These are phyloP conservation scores for Muscicapa comitata DNA, from an alignment of 2,797 vertebrate genomes.

Conservation along the genomic window DNA sequence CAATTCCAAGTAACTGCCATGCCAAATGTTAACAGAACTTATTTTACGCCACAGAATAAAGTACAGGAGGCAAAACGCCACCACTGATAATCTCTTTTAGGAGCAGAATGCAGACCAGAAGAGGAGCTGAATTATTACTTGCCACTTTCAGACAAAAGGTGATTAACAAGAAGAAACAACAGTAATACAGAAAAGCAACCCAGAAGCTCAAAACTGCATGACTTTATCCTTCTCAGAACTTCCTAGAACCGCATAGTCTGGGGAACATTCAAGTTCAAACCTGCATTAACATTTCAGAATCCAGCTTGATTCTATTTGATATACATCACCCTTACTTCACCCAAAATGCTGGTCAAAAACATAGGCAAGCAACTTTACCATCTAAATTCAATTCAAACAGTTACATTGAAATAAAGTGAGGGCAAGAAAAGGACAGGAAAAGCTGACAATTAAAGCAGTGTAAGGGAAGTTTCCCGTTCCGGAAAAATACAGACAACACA, in stretches of 20 bases:
- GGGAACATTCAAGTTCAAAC: background rate
- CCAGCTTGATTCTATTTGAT: background rate
- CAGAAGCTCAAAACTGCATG: background rate
- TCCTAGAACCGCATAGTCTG: fast-evolving
- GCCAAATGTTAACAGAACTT: background rate
- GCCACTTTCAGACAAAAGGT: background rate
- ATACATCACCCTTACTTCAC: background rate
- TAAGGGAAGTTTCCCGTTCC: background rate
- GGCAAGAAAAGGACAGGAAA: slow-evolving; percentile 31
- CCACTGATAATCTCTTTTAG: background rate
- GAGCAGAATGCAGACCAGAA: background rate
- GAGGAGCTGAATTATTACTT: background rate
- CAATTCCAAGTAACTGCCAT: background rate
- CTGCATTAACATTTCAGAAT: background rate
- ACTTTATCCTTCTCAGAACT: background rate
- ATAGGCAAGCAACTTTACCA: background rate
- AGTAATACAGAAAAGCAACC: background rate
- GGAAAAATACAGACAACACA: slow-evolving; percentile 4
- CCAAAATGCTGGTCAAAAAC: background rate
- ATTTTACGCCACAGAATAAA: background rate
- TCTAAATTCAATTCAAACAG: background rate
- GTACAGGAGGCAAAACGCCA: background rate
- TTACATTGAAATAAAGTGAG: background rate
- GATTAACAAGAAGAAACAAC: background rate
- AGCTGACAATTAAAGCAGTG: background rate